These are phyloP conservation scores for Scomber colias DNA, from an alignment of 2,113 vertebrate genomes.

Conservation along the genomic window DNA sequence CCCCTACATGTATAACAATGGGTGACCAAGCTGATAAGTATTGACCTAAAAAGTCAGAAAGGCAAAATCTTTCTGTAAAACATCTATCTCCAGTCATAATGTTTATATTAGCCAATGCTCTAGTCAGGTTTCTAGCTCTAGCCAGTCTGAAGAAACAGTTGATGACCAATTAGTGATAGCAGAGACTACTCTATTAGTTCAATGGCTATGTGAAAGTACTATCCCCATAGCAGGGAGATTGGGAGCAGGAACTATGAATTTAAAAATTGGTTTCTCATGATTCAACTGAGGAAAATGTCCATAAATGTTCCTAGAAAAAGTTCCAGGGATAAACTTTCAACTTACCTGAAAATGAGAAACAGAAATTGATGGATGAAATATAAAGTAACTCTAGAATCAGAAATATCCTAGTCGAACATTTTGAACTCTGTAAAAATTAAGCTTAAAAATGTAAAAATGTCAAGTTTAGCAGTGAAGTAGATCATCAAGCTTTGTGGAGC, in stretches of 20 bases:
- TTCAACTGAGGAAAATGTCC: no score
- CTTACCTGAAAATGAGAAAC: neutral
- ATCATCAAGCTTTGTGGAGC: neutral
- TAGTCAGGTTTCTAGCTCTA: no score
- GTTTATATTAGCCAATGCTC: no score
- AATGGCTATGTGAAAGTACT: no score
- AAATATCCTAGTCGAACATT: neutral
- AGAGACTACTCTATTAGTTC: no score
- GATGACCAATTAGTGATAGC: slow-evolving; percentile 1
- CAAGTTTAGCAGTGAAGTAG: neutral
- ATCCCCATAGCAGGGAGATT: neutral
- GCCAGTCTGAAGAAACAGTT: no score
- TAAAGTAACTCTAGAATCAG: neutral
- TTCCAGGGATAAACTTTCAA: neutral
- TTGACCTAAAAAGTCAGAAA: no score
- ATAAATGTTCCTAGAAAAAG: neutral
- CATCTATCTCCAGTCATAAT: no score
- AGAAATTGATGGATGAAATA: neutral
- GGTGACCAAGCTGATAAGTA: no score
- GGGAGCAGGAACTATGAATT: neutral
- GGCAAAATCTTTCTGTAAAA: no score
- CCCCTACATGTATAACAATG: no score
- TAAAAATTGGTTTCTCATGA: neutral
- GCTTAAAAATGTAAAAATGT: neutral
- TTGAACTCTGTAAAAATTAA: neutral